Base-by-base conservation (phyloP, 2,113 vertebrate species). In the Triplophysa dalaica region DNA sequence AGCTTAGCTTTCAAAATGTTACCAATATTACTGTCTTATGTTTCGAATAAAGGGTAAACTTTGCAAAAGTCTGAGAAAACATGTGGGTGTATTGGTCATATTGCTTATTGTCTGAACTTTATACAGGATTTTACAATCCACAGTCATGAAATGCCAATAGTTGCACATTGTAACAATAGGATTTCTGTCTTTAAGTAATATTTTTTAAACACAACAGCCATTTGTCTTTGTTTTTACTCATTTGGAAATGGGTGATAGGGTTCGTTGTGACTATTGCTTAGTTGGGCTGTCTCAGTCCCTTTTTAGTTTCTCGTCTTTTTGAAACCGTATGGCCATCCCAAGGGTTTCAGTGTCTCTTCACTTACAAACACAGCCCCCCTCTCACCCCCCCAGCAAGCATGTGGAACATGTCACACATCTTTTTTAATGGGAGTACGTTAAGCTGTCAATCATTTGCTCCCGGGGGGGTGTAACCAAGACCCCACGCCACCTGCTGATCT, bases 361-460 rank as follows among this genome's bases (percentile, higher is more conserved):
- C 80, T 24, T 80, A 50, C 41, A 63, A 45, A 75, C 62, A 21
- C 61, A 41, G 4, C 70, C 70, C 60, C 54, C 41, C 17, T 43
- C 22, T 58, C 76, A 64, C 70, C 60, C 66, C 70, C 13, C 33
- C 45, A 77, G 65, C 72, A 79, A 85, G 72, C 83, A 82, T 77
- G 83, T 79, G 77, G 80, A 85, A 82, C 80, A 80, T 85, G 85
- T 82, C 82, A 78, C 73, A 80, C 61, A 80, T 75, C 75, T 83
- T 79, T 81, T 83, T 82, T 83, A 85, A 81, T 76, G 70, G 69
- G 63, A 43, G 79, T 76, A 79, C 69, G 79, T 85, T 87, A 80
- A 79, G 77, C 81, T 87, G 85, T 81, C 81, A 81, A 79, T 85
- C 81, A 87, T 70, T 64, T 8, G 6, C 43, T 85, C 81, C 70